phyloP scores from a whole-genome alignment of 2,113 vertebrate genomes.

The Mystacornis crossleyi region DNA sequence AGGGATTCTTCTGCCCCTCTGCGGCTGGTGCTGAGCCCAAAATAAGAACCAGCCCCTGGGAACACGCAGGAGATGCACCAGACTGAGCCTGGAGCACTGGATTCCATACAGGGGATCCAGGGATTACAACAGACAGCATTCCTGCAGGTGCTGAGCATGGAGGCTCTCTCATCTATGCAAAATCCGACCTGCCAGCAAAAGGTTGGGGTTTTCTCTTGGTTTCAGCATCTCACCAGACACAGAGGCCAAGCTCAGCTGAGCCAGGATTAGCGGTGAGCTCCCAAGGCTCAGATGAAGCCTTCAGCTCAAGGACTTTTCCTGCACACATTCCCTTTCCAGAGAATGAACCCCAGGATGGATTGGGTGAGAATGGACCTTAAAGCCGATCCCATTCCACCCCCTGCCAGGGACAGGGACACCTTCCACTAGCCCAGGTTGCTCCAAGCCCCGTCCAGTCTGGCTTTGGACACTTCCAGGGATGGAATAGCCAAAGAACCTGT shows the following conservation, averaged over 20 bases:
- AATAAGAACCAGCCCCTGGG: neutral
- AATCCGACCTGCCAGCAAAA: neutral
- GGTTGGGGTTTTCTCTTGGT: neutral
- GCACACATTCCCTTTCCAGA: neutral
- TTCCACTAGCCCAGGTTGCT: neutral
- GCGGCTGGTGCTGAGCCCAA: neutral
- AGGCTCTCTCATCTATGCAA: neutral
- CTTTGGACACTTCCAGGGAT: neutral
- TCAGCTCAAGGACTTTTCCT: neutral
- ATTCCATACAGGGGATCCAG: neutral
- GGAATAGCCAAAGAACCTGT: neutral
- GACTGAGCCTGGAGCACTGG: neutral
- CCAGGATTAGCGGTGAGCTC: neutral
- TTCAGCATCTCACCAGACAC: neutral
- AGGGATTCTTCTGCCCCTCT: neutral
- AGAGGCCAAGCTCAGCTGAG: neutral
- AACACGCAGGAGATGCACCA: fast-evolving
- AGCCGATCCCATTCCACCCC: fast-evolving
- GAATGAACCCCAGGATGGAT: neutral
- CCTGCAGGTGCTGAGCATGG: fast-evolving
- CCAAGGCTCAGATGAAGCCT: neutral
- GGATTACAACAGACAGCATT: neutral
- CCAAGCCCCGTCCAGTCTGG: neutral
- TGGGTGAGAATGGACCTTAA: neutral
- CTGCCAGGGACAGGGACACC: neutral